Conservation (phyloP, 2,888 invertebrate species). For the Cotesia congregata region DNA sequence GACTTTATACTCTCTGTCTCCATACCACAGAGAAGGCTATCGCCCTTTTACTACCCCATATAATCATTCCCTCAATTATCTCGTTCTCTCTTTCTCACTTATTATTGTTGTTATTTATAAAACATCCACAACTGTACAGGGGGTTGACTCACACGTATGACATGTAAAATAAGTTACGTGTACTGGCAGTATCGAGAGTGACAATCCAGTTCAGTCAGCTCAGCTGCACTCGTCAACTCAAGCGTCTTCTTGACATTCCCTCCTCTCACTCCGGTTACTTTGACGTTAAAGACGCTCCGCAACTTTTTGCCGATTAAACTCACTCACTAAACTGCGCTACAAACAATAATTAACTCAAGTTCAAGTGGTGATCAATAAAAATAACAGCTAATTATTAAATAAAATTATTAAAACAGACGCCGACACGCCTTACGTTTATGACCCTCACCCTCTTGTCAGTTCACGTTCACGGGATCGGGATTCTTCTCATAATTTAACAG, state of each 20-base stretch:
- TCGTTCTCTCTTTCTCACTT: slow-evolving; percentile 6
- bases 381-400: neutral
- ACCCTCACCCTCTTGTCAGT: slow-evolving; percentile 55
- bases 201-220: slow-evolving; percentile 23
- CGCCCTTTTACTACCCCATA: slow-evolving; percentile 71
- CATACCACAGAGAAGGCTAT: slow-evolving; percentile 75
- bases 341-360: slow-evolving; percentile 9
- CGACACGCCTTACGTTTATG: slow-evolving; percentile 66
- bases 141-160: neutral
- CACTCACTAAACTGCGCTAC: too few relatives aligned
- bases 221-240: slow-evolving; percentile 24
- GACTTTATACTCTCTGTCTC: slow-evolving; percentile 96
- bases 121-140: neutral
- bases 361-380: slow-evolving; percentile 4
- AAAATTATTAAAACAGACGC: slow-evolving; percentile 56
- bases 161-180: neutral
- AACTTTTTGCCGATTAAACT: neutral
- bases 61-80: slow-evolving; percentile 58
- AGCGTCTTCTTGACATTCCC: slow-evolving; percentile 24
- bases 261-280: neutral
- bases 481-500: slow-evolving; percentile 46
- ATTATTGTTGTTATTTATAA: neutral
- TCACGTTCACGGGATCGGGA: slow-evolving; percentile 40
- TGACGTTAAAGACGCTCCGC: neutral
- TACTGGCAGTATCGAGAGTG: neutral